Percentiles rank a stretch among this genome's conserved stretches.
Evolutionary conservation across 2,797 vertebrate genomes (phyloP).

Genomic region (Botia almorhae): DNA sequence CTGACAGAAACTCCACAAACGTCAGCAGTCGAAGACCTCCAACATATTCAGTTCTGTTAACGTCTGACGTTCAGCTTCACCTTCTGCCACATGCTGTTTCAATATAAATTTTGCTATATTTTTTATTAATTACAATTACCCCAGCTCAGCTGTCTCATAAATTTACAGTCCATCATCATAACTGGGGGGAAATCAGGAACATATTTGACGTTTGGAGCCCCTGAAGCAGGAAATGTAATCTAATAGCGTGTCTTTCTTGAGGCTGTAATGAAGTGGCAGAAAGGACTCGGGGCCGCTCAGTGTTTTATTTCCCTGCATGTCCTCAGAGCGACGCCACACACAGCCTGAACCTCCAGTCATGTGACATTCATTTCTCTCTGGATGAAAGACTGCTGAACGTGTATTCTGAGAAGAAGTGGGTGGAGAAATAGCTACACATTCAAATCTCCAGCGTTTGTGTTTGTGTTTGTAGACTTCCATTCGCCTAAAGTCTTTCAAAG

Average conservation of each 20-base stretch:
- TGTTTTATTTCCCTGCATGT: constrained; percentile 58
- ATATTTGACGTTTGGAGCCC: constrained; percentile 34
- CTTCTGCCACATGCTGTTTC: constrained; percentile 42
- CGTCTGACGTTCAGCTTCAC: constrained; percentile 29
- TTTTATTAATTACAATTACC: constrained; percentile 49
- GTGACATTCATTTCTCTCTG: too few species aligned
- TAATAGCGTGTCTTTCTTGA: constrained; percentile 42
- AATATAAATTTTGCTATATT: constrained; percentile 32
- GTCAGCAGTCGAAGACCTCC: constrained; percentile 33
- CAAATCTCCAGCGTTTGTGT: too few species aligned
- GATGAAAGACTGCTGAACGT: too few species aligned
- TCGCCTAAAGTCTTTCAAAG: too few species aligned
- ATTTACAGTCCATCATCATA: constrained; percentile 43
- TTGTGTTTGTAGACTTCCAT: too few species aligned
- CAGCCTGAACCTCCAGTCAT: neutral
- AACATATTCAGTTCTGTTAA: constrained; percentile 24
- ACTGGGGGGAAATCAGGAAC: constrained; percentile 49
- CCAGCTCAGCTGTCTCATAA: constrained; percentile 44
- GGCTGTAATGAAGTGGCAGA: constrained; percentile 54
- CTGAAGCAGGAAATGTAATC: constrained; percentile 52
- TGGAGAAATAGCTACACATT: too few species aligned
- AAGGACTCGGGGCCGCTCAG: constrained; percentile 45
- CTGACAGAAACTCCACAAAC: neutral
- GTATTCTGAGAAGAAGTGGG: too few species aligned
- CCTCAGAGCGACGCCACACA: constrained; percentile 49